Evolutionary conservation across 1,140 invertebrate species (phyloP).

Genomic region (Drosophila nigrodunni): DNA sequence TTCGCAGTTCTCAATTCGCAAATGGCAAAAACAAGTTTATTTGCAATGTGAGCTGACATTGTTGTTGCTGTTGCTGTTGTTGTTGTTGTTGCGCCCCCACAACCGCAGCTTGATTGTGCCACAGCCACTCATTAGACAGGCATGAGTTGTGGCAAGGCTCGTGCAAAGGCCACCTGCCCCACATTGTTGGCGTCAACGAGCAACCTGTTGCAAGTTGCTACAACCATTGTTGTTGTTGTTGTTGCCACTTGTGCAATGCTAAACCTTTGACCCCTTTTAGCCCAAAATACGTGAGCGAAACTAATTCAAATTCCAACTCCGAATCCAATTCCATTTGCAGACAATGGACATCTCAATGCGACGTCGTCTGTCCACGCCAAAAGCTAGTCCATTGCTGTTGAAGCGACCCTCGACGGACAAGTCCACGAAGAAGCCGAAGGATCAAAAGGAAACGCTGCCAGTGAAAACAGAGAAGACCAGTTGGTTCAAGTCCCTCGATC

Average conservation of each 20-base stretch:
- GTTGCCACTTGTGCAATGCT: slow-evolving; percentile 55
- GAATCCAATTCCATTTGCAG: slow-evolving; percentile 35
- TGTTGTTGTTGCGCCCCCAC: slow-evolving; percentile 46
- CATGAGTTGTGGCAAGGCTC: slow-evolving; percentile 44
- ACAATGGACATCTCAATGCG: slow-evolving; percentile 86
- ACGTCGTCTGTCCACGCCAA: slow-evolving; percentile 89
- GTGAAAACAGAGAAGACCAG: slow-evolving; percentile 83
- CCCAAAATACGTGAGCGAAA: slow-evolving; percentile 7
- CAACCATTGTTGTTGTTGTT: not conserved
- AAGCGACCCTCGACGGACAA: slow-evolving; percentile 60
- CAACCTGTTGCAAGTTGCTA: slow-evolving; percentile 63
- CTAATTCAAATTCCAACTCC: slow-evolving; percentile 17
- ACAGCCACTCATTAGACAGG: slow-evolving; percentile 43
- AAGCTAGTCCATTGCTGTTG: slow-evolving; percentile 87
- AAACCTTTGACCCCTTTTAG: slow-evolving; percentile 41
- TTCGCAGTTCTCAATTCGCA: slow-evolving; percentile 30
- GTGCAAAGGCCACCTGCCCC: slow-evolving; percentile 78
- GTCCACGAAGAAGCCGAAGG: slow-evolving; percentile 74
- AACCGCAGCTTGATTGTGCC: slow-evolving; percentile 25
- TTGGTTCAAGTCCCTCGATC: slow-evolving; percentile 89
- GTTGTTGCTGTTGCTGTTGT: slow-evolving; percentile 31
- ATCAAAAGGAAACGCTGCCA: slow-evolving; percentile 52
- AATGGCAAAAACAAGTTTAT: slow-evolving; percentile 72
- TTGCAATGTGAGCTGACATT: slow-evolving; percentile 45
- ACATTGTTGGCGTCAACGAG: slow-evolving; percentile 46